Evolutionary conservation across 35 echinoderm and acorn worm genomes (phyloP).

Genomic region (Patiria miniata): DNA sequence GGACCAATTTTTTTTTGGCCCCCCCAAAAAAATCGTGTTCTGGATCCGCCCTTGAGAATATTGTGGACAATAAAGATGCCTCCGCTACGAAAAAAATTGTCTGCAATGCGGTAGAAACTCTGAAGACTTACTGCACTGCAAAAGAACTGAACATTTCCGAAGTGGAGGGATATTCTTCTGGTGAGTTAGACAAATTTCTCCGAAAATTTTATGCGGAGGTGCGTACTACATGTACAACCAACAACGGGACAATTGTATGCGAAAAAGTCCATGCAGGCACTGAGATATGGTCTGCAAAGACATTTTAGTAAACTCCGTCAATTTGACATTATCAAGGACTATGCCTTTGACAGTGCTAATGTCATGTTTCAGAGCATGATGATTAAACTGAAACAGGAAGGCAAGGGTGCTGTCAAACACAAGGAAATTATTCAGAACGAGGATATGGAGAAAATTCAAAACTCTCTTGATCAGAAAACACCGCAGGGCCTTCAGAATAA

Average conservation of each 20-base stretch:
- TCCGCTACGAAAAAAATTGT: neutral
- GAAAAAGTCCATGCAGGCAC: conserved; percentile 1
- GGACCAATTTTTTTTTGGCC: too few species aligned
- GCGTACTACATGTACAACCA: neutral
- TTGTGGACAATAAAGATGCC: conserved; percentile 14
- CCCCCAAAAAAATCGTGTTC: too few species aligned
- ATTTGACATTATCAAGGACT: conserved; percentile 14
- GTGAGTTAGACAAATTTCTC: neutral
- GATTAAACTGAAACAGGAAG: conserved; percentile 24
- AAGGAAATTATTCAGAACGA: conserved; percentile 40
- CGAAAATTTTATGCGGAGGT: too few species aligned
- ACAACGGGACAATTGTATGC: conserved; percentile 20
- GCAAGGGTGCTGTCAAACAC: conserved; percentile 31
- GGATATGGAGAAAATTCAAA: conserved; percentile 48
- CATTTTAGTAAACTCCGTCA: conserved; percentile 24
- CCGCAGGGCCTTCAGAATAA: conserved; percentile 51
- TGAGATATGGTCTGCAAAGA: conserved; percentile 32
- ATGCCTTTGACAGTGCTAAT: conserved; percentile 18
- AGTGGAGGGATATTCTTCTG: too few species aligned
- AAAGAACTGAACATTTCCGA: neutral
- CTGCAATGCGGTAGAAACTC: neutral
- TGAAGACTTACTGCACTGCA: neutral
- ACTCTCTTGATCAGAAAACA: conserved; percentile 43
- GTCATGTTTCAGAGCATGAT: conserved; percentile 30
- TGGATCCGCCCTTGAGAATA: neutral